Conservation (phyloP, 2,888 invertebrate genomes). For the Xanthorhoe designata region DNA sequence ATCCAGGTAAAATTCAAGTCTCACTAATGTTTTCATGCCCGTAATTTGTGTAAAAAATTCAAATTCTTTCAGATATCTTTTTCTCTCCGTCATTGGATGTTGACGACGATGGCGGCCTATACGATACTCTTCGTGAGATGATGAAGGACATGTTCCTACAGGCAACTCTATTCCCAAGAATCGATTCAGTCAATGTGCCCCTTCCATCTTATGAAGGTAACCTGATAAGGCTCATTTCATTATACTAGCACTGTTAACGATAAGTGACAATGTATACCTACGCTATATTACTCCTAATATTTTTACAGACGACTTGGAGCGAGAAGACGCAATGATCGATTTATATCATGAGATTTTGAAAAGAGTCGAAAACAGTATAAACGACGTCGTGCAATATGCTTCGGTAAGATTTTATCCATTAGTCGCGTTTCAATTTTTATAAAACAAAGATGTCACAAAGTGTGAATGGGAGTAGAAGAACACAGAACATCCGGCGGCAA, state of each 20-base stretch:
- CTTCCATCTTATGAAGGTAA: slow-evolving; percentile 75
- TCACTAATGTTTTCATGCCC: not conserved
- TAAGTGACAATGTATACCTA: too few species aligned
- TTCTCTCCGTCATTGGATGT: slow-evolving; percentile 91
- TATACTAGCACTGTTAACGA: not conserved
- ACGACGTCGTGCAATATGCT: slow-evolving; percentile 70
- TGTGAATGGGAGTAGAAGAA: too few species aligned
- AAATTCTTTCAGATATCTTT: slow-evolving; percentile 81
- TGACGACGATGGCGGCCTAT: slow-evolving; percentile 88
- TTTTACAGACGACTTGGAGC: slow-evolving; percentile 84
- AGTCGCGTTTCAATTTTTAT: not conserved
- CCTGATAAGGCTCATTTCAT: not conserved
- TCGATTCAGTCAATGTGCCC: slow-evolving; percentile 79
- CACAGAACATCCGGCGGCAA: too few species aligned
- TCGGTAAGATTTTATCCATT: slow-evolving; percentile 57
- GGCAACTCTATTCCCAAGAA: slow-evolving; percentile 89
- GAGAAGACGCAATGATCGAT: slow-evolving; percentile 85
- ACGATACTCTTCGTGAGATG: slow-evolving; percentile 88
- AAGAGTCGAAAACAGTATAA: slow-evolving; percentile 76
- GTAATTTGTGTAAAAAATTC: slow-evolving; percentile 2
- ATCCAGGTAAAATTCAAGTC: slow-evolving; percentile 79
- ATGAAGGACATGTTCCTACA: slow-evolving; percentile 92
- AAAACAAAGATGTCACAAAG: too few species aligned
- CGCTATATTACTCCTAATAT: not conserved
- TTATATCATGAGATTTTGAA: slow-evolving; percentile 84